Evolutionary conservation across 2,797 vertebrate genomes (phyloP), one percentile per base, ranked within the genome.

Genomic region (Cuculus canorus): DNA sequence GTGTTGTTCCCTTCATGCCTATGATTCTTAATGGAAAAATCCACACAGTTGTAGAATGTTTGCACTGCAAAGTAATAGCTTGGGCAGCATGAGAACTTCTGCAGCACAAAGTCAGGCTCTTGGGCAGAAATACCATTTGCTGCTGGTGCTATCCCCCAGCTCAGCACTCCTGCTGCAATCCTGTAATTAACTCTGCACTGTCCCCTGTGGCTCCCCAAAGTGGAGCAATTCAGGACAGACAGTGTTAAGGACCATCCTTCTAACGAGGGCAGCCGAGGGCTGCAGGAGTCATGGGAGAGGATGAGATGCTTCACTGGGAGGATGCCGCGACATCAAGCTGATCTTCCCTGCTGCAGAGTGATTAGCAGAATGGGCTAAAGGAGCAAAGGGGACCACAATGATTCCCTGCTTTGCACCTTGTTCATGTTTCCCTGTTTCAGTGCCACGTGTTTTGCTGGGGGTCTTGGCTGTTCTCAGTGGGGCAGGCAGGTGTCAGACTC

Each of bases 241-340:
- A 10, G 16, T 5, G 37, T 4, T 25, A 8, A 39, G 56, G 25
- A 95, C 10, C 47, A 43, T 21, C 75, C 21, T 56, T 28, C 66
- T 54, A 21, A 21, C 0, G 8, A 68, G 56, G 57, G 30, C 37
- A 60, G 50, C 27, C 6, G 37, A 33, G 50, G 30, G 54, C 18
- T 8, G 10, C 27, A 72, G 47, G 27, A 84, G 56, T 75, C 3
- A 0, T 1, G 15, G 6, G 4, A 61, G 63, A 79, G 56, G 30
- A 54, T 1, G 0, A 33, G 48, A 32, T 0, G 7, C 24, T 83
- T 48, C 1, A 0, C 5, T 47, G 21, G 3, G 18, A 33, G 27
- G 10, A 24, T 37, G 35, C 60, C 33, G 24, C 0, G 1, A n/a
- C 50, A 25, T 33, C 17, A 33, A 3, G 25, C n/a, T 28, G 2